A percentile compares a stretch with the other conserved stretches of the same genome.
Conservation (phyloP, 2,888 invertebrate genomes). For the Ormyrus pomaceus region DNA sequence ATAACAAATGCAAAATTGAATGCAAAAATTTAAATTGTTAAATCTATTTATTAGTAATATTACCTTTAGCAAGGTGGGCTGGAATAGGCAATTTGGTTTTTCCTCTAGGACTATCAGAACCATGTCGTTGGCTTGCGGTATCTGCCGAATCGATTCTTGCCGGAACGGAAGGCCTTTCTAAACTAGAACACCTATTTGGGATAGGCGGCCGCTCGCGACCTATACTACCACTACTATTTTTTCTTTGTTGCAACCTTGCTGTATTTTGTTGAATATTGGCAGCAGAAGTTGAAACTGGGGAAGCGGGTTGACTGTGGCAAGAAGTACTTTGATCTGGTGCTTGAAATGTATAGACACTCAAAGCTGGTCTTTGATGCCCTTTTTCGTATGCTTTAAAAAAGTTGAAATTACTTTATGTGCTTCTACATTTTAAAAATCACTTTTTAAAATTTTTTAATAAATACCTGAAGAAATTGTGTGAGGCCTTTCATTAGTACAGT, state of each 20-base stretch:
- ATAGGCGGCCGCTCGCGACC: constrained; percentile 69
- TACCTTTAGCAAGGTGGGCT: constrained; percentile 84
- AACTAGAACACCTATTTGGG: constrained; percentile 83
- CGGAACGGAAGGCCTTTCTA: constrained; percentile 87
- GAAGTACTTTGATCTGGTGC: constrained; percentile 80
- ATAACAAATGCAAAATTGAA: constrained; percentile 1
- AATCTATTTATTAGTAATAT: background rate
- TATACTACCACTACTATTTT: constrained; percentile 67
- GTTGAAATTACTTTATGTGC: too few species aligned
- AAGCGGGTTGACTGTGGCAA: constrained; percentile 76
- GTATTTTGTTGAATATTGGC: constrained; percentile 68
- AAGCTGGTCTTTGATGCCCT: constrained; percentile 88
- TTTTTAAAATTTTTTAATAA: background rate
- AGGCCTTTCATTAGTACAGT: constrained; percentile 88
- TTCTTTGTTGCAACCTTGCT: constrained; percentile 69
- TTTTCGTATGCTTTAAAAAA: constrained; percentile 85
- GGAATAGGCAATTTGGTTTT: constrained; percentile 78
- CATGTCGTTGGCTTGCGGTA: constrained; percentile 24
- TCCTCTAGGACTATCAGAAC: constrained; percentile 60
- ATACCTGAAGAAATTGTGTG: constrained; percentile 93
- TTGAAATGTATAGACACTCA: constrained; percentile 92
- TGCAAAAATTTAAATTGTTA: background rate
- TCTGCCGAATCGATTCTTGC: constrained; percentile 68
- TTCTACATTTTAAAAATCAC: background rate
- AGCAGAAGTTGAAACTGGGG: constrained; percentile 73